Percentiles rank a stretch among this genome's conserved stretches.
These are phyloP conservation scores for Engystomops pustulosus DNA, from an alignment of 2,113 vertebrate species.

Conservation along the genomic window DNA sequence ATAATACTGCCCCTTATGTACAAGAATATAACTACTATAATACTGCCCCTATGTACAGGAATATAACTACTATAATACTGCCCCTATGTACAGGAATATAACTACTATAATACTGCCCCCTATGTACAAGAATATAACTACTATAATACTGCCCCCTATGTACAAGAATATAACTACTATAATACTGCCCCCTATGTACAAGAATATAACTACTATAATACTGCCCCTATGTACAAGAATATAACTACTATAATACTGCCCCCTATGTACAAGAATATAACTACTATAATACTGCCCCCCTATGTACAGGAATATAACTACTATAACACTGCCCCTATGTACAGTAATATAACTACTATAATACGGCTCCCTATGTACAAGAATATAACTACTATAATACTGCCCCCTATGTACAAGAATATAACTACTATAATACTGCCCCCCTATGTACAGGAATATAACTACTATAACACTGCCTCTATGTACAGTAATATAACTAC, in stretches of 20 bases:
- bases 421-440: neutral
- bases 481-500: constrained; percentile 9
- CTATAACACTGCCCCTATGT: neutral
- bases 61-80: too few species aligned
- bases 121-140: too few species aligned
- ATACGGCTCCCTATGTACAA: neutral
- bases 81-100: too few species aligned
- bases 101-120: too few species aligned
- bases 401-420: neutral
- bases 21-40: too few species aligned
- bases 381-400: neutral
- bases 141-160: too few species aligned
- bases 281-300: neutral
- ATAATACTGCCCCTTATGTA: neutral
- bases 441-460: neutral
- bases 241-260: neutral
- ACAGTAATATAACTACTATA: neutral
- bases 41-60: too few species aligned
- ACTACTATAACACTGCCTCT: neutral
- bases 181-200: neutral
- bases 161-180: neutral
- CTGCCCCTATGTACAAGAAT: neutral
- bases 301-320: neutral
- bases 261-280: constrained; percentile 7
- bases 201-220: constrained; percentile 8